Percentiles rank a stretch among this genome's conserved stretches.
Evolutionary conservation across 2,113 vertebrate species (phyloP).

Genomic region (Hypomesus transpacificus): DNA sequence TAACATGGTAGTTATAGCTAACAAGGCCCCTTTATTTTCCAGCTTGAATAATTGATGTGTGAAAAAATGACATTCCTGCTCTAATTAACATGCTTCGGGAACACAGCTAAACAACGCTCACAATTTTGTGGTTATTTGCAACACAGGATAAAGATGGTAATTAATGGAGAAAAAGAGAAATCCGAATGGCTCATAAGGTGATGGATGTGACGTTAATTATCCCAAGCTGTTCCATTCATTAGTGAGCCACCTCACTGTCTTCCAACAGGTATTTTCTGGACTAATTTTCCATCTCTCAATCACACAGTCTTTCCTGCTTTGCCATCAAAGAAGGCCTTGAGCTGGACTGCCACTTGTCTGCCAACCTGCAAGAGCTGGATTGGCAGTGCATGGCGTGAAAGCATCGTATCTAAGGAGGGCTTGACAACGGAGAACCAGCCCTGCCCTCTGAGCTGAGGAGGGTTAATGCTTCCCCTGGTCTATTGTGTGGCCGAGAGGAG

Average conservation of each 20-base stretch:
- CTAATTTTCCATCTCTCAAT: not conserved
- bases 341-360: not conserved
- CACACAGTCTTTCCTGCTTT: not conserved
- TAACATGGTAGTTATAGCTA: slow-evolving; percentile 43
- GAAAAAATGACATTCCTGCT: slow-evolving; percentile 32
- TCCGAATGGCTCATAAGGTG: too few relatives aligned
- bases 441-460: slow-evolving; percentile 1
- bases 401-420: slow-evolving; percentile 27
- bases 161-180: too few relatives aligned
- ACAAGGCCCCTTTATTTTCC: slow-evolving; percentile 38
- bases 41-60: slow-evolving; percentile 44
- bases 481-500: slow-evolving; percentile 24
- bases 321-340: not conserved
- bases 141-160: slow-evolving; percentile 20
- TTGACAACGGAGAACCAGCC: slow-evolving; percentile 30
- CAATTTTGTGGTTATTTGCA: slow-evolving; percentile 21
- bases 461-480: not conserved
- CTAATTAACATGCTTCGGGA: slow-evolving; percentile 37
- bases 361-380: slow-evolving; percentile 18
- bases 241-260: too few relatives aligned
- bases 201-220: too few relatives aligned
- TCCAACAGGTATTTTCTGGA: too few relatives aligned
- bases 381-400: slow-evolving; percentile 26
- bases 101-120: slow-evolving; percentile 16
- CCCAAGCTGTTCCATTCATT: too few relatives aligned